These are phyloP conservation scores for Hemicrepidius hirtus DNA, from an alignment of 2,888 invertebrate genomes.

Conservation along the genomic window DNA sequence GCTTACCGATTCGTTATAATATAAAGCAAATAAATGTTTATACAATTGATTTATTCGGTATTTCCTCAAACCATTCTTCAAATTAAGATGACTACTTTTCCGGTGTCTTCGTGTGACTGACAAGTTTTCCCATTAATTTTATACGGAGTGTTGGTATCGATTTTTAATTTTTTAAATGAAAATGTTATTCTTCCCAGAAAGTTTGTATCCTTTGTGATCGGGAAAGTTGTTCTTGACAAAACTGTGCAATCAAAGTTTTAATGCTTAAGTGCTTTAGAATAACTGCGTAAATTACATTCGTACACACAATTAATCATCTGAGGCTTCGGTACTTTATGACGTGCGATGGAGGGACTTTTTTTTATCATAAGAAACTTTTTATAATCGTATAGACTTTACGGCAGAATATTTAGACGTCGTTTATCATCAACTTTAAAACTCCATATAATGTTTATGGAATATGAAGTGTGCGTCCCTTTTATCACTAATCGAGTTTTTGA, in stretches of 20 bases:
- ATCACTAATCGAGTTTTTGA: conserved; percentile 40
- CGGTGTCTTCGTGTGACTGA: background rate
- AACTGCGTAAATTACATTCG: conserved; percentile 42
- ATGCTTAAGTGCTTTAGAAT: conserved; percentile 41
- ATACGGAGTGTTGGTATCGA: conserved; percentile 2
- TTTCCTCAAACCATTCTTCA: background rate
- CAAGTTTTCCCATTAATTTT: conserved; percentile 36
- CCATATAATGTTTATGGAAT: conserved; percentile 46
- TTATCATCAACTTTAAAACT: conserved; percentile 50
- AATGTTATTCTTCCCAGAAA: conserved; percentile 28
- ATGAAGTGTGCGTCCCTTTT: conserved; percentile 32
- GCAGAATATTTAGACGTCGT: conserved; percentile 49
- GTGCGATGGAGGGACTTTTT: conserved; percentile 45
- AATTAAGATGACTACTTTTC: conserved; percentile 18
- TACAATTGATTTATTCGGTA: background rate
- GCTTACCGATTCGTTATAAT: background rate
- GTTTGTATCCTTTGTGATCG: conserved; percentile 26
- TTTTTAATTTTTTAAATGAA: conserved; percentile 19
- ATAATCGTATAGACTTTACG: conserved; percentile 45
- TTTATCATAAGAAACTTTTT: conserved; percentile 48
- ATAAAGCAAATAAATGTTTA: background rate
- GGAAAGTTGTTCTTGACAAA: conserved; percentile 23
- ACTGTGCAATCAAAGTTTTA: conserved; percentile 42
- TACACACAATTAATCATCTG: conserved; percentile 47
- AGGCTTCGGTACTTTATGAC: conserved; percentile 39